These are phyloP conservation scores for Xestia ashworthii DNA, from an alignment of 2,888 invertebrate species.

Conservation along the genomic window DNA sequence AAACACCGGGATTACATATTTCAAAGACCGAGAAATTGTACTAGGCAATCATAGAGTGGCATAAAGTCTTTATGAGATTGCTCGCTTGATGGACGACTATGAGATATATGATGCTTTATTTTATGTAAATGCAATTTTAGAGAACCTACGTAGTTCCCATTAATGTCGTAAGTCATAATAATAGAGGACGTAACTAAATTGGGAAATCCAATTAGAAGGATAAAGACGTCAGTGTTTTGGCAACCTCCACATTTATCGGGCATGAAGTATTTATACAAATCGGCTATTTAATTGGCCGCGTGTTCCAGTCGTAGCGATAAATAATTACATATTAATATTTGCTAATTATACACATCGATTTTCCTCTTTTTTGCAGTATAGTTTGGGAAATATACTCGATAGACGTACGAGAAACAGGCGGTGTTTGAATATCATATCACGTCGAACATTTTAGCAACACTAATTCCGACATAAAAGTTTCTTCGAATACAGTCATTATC, in stretches of 20 bases:
- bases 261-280: conserved; percentile 39
- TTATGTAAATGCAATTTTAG: conserved; percentile 2
- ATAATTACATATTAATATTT: conserved; percentile 18
- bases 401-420: neutral
- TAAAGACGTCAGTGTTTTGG: conserved; percentile 51
- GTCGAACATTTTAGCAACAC: conserved; percentile 18
- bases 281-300: conserved; percentile 17
- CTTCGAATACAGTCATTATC: conserved; percentile 54
- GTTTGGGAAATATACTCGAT: conserved; percentile 3
- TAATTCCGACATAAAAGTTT: conserved; percentile 46
- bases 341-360: conserved; percentile 32
- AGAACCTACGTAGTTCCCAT: neutral
- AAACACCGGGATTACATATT: neutral
- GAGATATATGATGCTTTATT: neutral
- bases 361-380: conserved; percentile 10
- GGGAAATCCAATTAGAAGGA: conserved; percentile 44
- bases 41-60: conserved; percentile 23
- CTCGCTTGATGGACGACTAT: conserved; percentile 3
- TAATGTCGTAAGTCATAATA: conserved; percentile 2
- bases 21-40: conserved; percentile 17
- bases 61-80: conserved; percentile 21
- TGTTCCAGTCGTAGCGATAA: conserved; percentile 11
- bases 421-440: neutral
- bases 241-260: conserved; percentile 38
- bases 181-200: conserved; percentile 34